phyloP scores from a whole-genome alignment of 2,797 vertebrate species.

The Silurus aristotelis region DNA sequence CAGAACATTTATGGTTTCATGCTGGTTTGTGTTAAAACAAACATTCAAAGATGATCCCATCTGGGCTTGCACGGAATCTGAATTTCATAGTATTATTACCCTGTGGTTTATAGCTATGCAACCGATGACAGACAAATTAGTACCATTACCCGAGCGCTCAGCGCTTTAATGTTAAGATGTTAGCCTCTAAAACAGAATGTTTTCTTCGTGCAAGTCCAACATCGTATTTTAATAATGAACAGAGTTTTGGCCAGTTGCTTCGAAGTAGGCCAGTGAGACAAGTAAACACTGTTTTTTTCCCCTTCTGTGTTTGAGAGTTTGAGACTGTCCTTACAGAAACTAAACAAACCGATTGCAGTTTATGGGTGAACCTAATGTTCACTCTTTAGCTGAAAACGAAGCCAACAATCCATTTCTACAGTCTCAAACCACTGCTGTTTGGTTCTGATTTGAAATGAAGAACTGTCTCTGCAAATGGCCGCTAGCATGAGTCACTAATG shows the following conservation, averaged over 20 bases:
- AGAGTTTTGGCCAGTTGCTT: slow-evolving; percentile 22
- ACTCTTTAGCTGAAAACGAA: neutral
- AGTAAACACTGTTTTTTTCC: slow-evolving; percentile 1
- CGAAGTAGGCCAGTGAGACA: slow-evolving; percentile 1
- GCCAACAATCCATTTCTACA: neutral
- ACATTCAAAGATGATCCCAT: slow-evolving; percentile 36
- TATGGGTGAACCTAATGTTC: slow-evolving; percentile 27
- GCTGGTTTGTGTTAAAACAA: slow-evolving; percentile 42
- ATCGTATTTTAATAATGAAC: slow-evolving; percentile 40
- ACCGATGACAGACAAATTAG: slow-evolving; percentile 34
- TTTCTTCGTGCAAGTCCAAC: slow-evolving; percentile 28
- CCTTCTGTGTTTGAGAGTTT: neutral
- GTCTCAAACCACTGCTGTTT: neutral
- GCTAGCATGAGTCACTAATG: slow-evolving; percentile 41
- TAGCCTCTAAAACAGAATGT: slow-evolving; percentile 37
- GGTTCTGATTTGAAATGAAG: neutral
- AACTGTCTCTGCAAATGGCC: slow-evolving; percentile 45
- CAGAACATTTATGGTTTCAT: slow-evolving; percentile 6
- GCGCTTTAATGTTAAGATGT: slow-evolving; percentile 9
- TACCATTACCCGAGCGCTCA: slow-evolving; percentile 12
- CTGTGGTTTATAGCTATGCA: slow-evolving; percentile 20
- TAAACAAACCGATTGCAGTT: neutral
- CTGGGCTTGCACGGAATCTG: neutral
- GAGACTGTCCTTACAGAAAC: slow-evolving; percentile 24
- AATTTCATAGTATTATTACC: slow-evolving; percentile 2